Base-by-base conservation (phyloP, 2,113 vertebrate genomes). In the Clarias macrocephalus region DNA sequence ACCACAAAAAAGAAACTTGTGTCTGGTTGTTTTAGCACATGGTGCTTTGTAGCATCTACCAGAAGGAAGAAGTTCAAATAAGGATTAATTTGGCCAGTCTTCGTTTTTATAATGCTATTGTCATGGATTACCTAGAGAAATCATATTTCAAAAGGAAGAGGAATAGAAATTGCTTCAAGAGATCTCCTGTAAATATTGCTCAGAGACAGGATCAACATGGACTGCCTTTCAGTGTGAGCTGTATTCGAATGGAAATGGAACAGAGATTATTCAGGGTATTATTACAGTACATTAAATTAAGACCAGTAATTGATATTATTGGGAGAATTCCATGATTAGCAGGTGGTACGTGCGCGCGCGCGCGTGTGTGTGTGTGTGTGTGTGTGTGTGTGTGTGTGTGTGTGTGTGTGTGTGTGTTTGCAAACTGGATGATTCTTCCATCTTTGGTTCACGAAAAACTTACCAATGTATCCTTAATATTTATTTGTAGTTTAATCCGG, bases 121-220 rank as follows among this genome's bases (percentile, higher is more conserved):
- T 70, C 85, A 68, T 80, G 52, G 75, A 80, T 77, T 48, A 86
- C 48, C 42, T 33, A 57, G 48, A 68, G 62, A 80, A 86, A 30
- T 80, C n/a, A 28, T 79, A 33, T 76, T 73, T 85, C 72, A 63
- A 63, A 59, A 80, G 28, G 52, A 68, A 56, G 2, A 80, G 59
- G 7, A 63, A 85, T 13, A n/a, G 15, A 54, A 52, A 85, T 63
- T 56, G 37, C n/a, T 56, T 30, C 3, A 54, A 77, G 59, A 76
- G 84, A 63, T 77, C 30, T 76, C 13, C 57, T 48, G 30, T 84
- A 30, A 63, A 52, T 79, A 79, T 19, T 77, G 42, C 72, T 16
- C 16, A 76, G 54, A 77, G 42, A 60, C 28, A 75, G 11, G 72
- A 85, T 77, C 84, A 79, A 52, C 73, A 54, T 11, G 1, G 19